These are phyloP conservation scores for Sebastes itinus DNA, from an alignment of 2,797 vertebrate genomes.

Conservation along the genomic window DNA sequence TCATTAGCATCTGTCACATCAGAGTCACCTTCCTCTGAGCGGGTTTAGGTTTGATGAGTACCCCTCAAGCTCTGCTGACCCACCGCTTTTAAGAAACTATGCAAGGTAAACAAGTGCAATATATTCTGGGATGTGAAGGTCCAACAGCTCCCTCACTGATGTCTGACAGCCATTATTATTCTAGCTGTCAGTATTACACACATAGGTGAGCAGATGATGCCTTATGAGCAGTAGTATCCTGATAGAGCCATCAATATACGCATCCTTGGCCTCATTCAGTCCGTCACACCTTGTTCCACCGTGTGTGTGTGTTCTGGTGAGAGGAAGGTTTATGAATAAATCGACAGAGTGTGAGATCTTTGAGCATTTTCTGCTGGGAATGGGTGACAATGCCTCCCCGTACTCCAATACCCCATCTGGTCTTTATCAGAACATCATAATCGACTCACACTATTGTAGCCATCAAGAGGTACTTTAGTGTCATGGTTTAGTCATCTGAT, in stretches of 20 bases:
- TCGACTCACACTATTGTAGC: constrained; percentile 17
- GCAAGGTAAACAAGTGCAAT: constrained; percentile 84
- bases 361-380: constrained; percentile 45
- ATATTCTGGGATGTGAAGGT: constrained; percentile 82
- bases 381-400: not conserved
- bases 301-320: not conserved
- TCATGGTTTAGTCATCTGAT: not conserved
- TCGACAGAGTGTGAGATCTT: constrained; percentile 55
- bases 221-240: constrained; percentile 77
- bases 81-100: constrained; percentile 73
- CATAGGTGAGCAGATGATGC: constrained; percentile 85
- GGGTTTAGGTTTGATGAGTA: constrained; percentile 62
- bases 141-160: constrained; percentile 83
- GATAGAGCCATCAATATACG: constrained; percentile 90
- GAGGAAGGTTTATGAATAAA: constrained; percentile 49
- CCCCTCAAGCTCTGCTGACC: constrained; percentile 78
- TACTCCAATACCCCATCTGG: not conserved
- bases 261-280: constrained; percentile 75
- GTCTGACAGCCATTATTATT: constrained; percentile 91
- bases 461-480: not conserved
- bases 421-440: constrained; percentile 38
- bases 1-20: constrained; percentile 41
- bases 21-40: constrained; percentile 11
- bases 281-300: constrained; percentile 54
- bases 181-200: constrained; percentile 88